These are phyloP conservation scores for Colistium nudipinnis DNA, from an alignment of 2,113 vertebrate genomes.

Conservation along the genomic window DNA sequence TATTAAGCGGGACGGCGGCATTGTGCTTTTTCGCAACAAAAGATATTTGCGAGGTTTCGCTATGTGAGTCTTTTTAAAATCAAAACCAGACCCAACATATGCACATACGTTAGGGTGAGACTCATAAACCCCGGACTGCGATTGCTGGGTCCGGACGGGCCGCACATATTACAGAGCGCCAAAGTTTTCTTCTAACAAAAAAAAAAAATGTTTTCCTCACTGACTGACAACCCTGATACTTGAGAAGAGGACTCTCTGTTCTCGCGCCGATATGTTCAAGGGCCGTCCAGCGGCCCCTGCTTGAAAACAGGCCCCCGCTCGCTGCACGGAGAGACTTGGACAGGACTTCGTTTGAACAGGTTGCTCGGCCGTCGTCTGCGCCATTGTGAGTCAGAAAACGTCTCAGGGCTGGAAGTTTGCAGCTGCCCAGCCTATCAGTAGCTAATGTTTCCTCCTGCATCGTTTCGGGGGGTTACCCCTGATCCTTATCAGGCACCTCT, in stretches of 20 bases:
- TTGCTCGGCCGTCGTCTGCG: constrained; percentile 48
- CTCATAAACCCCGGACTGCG: constrained; percentile 18
- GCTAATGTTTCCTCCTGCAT: constrained; percentile 52
- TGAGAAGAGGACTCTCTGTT: constrained; percentile 28
- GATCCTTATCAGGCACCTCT: constrained; percentile 55
- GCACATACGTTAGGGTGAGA: constrained; percentile 17
- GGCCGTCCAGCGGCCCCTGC: neutral
- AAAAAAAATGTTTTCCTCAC: neutral
- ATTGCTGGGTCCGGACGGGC: constrained; percentile 6
- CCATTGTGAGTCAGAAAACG: constrained; percentile 41
- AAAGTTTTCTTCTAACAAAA: constrained; percentile 16
- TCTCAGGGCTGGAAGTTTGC: constrained; percentile 38
- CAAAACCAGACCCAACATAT: constrained; percentile 48
- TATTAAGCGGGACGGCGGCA: constrained; percentile 28
- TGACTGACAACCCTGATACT: constrained; percentile 48
- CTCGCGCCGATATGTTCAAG: constrained; percentile 53
- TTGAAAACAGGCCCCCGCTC: constrained; percentile 12
- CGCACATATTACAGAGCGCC: neutral
- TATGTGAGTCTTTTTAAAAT: constrained; percentile 43
- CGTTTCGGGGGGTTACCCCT: constrained; percentile 34
- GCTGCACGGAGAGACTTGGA: neutral
- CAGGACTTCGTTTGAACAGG: constrained; percentile 32
- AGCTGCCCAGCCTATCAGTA: constrained; percentile 46
- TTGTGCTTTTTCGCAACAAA: constrained; percentile 63
- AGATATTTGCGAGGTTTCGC: constrained; percentile 35